A percentile compares a stretch with the other conserved stretches of the same genome.
Evolutionary conservation across 2,888 invertebrate genomes (phyloP).

Genomic region (Caradrina clavipalpis): DNA sequence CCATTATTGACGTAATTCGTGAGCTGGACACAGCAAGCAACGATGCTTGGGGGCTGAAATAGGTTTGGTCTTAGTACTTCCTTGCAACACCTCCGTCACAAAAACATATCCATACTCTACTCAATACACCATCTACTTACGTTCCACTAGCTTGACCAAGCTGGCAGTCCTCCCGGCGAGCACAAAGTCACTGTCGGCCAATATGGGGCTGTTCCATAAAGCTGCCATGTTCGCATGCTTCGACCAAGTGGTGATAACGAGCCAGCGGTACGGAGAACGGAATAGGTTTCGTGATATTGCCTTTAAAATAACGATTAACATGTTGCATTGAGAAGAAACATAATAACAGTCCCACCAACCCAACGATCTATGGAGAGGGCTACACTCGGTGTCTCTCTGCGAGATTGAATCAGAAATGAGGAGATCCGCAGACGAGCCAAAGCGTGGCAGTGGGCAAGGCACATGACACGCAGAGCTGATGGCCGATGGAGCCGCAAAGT

Average conservation of each 20-base stretch:
- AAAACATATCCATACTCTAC: neutral
- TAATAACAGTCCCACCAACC: too few relatives aligned
- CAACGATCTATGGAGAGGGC: too few relatives aligned
- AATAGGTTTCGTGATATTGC: constrained; percentile 69
- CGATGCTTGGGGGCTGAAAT: neutral
- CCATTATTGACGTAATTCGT: too few relatives aligned
- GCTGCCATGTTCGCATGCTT: constrained; percentile 33
- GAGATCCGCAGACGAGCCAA: too few relatives aligned
- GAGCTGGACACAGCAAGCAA: too few relatives aligned
- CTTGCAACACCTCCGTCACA: neutral
- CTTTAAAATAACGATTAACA: constrained; percentile 59
- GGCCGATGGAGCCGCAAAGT: too few relatives aligned
- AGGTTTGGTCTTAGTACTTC: neutral
- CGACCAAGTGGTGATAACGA: constrained; percentile 65
- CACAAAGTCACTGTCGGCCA: constrained; percentile 79
- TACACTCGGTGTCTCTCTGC: too few relatives aligned
- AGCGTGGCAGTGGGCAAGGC: too few relatives aligned
- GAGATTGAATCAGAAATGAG: too few relatives aligned
- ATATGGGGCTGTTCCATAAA: constrained; percentile 67
- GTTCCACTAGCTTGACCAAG: constrained; percentile 70
- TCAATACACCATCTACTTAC: constrained; percentile 67
- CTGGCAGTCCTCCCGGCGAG: constrained; percentile 68
- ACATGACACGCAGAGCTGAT: too few relatives aligned
- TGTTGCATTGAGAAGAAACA: neutral
- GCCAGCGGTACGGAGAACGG: constrained; percentile 79